Evolutionary conservation across 2,888 invertebrate species (phyloP).

Genomic region (Camponotus fellah): DNA sequence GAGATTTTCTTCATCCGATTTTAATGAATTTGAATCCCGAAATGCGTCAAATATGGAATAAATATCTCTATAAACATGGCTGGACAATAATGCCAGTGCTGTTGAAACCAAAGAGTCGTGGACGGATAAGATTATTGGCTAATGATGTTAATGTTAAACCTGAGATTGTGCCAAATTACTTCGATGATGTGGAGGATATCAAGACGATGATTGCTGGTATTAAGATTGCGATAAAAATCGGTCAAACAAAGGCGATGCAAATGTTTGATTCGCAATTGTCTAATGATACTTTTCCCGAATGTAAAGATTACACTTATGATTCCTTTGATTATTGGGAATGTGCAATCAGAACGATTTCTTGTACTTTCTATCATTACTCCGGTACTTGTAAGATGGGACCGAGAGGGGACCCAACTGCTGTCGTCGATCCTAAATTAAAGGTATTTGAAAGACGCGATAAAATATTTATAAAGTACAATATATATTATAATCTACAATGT

Average conservation of each 20-base stretch:
- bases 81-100: constrained; percentile 89
- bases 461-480: background rate
- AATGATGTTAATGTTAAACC: constrained; percentile 90
- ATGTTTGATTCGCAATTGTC: constrained; percentile 87
- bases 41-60: constrained; percentile 87
- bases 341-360: constrained; percentile 89
- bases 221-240: constrained; percentile 88
- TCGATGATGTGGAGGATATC: constrained; percentile 89
- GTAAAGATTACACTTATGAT: constrained; percentile 88
- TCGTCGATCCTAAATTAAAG: constrained; percentile 88
- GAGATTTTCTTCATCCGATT: constrained; percentile 86
- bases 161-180: constrained; percentile 90
- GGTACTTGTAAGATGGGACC: constrained; percentile 91
- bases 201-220: constrained; percentile 89
- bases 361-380: constrained; percentile 90
- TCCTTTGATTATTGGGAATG: constrained; percentile 91
- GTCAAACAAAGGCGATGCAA: constrained; percentile 88
- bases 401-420: constrained; percentile 87
- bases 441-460: constrained; percentile 70
- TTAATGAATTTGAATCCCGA: constrained; percentile 88
- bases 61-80: constrained; percentile 87
- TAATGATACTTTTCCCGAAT: constrained; percentile 87
- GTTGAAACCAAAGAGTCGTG: constrained; percentile 90
- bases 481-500: background rate
- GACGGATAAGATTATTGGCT: constrained; percentile 89